phyloP scores from a whole-genome alignment of 2,888 invertebrate genomes.

The Campaea margaritaria region DNA sequence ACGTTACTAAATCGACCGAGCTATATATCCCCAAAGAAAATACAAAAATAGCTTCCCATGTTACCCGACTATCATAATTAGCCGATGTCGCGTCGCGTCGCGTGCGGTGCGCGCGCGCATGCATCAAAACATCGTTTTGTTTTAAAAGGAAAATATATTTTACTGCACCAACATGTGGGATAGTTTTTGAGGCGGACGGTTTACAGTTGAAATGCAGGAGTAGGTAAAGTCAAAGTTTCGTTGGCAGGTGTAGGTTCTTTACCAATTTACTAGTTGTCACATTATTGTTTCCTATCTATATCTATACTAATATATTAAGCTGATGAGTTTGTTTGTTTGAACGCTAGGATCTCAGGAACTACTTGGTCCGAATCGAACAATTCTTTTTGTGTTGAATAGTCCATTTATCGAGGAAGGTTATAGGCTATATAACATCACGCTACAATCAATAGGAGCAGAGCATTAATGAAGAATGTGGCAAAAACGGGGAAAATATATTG shows the following conservation, averaged over 20 bases:
- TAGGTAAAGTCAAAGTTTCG: not conserved
- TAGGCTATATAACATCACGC: too few relatives aligned
- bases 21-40: slow-evolving; percentile 7
- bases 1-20: not conserved
- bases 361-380: too few relatives aligned
- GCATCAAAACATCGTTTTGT: slow-evolving; percentile 51
- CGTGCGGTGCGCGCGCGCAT: slow-evolving; percentile 45
- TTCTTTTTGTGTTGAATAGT: too few relatives aligned
- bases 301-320: too few relatives aligned
- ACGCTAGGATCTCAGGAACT: too few relatives aligned
- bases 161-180: slow-evolving; percentile 43
- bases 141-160: slow-evolving; percentile 49
- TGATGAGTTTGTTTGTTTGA: too few relatives aligned
- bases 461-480: too few relatives aligned
- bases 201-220: slow-evolving; percentile 3
- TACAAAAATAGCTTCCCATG: slow-evolving; percentile 34
- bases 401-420: too few relatives aligned
- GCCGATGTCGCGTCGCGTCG: slow-evolving; percentile 42
- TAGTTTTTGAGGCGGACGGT: slow-evolving; percentile 39
- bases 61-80: slow-evolving; percentile 51
- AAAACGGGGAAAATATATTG: too few relatives aligned
- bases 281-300: too few relatives aligned
- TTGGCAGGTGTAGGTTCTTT: not conserved
- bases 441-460: too few relatives aligned
- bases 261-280: too few relatives aligned